Evolutionary conservation across 2,113 vertebrate genomes (phyloP).

Genomic region (Motacilla alba): DNA sequence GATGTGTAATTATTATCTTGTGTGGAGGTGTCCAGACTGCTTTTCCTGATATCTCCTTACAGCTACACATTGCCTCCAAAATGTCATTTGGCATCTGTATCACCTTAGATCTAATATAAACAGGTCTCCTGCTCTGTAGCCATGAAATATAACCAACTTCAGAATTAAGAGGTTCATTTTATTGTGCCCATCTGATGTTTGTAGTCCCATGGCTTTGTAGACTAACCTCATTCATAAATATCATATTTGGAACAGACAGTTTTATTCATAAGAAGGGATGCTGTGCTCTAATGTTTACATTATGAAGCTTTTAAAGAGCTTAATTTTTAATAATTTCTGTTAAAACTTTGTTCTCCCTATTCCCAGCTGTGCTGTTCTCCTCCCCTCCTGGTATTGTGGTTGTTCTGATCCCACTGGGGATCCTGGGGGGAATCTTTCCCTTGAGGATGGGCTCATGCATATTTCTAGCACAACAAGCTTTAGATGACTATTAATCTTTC

Average conservation of each 20-base stretch:
- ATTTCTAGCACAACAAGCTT: not conserved
- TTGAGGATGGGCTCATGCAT: not conserved
- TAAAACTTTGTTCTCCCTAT: not conserved
- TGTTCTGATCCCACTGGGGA: not conserved
- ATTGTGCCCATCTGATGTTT: not conserved
- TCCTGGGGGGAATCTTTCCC: not conserved
- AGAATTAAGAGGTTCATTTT: not conserved
- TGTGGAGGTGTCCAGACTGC: not conserved
- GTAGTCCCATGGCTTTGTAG: not conserved
- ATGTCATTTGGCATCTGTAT: not conserved
- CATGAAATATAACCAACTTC: not conserved
- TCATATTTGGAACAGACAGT: not conserved
- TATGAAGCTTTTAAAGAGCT: not conserved
- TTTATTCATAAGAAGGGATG: not conserved
- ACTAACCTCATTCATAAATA: not conserved
- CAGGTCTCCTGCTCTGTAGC: not conserved
- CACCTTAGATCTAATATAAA: not conserved
- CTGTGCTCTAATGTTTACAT: not conserved
- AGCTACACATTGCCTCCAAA: not conserved
- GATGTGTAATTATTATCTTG: not conserved
- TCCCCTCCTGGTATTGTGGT: not conserved
- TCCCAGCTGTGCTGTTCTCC: not conserved
- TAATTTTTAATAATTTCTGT: constrained; percentile 6
- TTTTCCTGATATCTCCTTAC: not conserved
- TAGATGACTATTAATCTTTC: not conserved